These are phyloP conservation scores for Meta bourneti DNA, from an alignment of 2,888 invertebrate genomes.

Conservation along the genomic window DNA sequence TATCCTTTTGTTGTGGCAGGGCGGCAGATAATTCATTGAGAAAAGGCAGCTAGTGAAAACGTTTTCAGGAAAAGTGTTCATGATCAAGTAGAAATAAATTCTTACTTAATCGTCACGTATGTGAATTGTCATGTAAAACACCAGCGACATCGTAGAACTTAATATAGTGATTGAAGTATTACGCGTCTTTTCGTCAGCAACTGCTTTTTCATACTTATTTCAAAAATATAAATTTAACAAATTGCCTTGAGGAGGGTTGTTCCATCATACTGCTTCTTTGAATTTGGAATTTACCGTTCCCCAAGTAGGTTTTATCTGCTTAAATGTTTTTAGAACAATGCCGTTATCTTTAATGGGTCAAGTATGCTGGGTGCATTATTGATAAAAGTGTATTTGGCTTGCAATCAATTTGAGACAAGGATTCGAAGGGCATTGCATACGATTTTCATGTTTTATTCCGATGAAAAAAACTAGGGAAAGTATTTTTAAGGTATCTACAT, in stretches of 20 bases:
- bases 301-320: slow-evolving; percentile 3
- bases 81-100: slow-evolving; percentile 56
- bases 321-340: slow-evolving; percentile 25
- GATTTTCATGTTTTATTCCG: slow-evolving; percentile 7
- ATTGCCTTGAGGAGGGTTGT: background rate
- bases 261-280: slow-evolving; percentile 7
- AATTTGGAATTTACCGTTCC: background rate
- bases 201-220: slow-evolving; percentile 38
- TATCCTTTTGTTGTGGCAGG: slow-evolving; percentile 68
- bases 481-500: too few relatives aligned
- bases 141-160: slow-evolving; percentile 43
- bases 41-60: slow-evolving; percentile 63
- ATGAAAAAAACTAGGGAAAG: background rate
- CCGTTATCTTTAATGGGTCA: slow-evolving; percentile 11
- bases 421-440: background rate
- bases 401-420: slow-evolving; percentile 1
- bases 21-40: slow-evolving; percentile 71
- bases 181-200: slow-evolving; percentile 1
- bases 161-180: slow-evolving; percentile 43
- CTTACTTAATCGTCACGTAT: slow-evolving; percentile 67
- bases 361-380: slow-evolving; percentile 10
- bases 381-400: slow-evolving; percentile 16
- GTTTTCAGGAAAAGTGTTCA: slow-evolving; percentile 52
- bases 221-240: slow-evolving; percentile 22
- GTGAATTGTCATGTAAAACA: slow-evolving; percentile 62